Conservation (phyloP, 1,140 invertebrate species). For the Pseudomyrmex sp. region DNA sequence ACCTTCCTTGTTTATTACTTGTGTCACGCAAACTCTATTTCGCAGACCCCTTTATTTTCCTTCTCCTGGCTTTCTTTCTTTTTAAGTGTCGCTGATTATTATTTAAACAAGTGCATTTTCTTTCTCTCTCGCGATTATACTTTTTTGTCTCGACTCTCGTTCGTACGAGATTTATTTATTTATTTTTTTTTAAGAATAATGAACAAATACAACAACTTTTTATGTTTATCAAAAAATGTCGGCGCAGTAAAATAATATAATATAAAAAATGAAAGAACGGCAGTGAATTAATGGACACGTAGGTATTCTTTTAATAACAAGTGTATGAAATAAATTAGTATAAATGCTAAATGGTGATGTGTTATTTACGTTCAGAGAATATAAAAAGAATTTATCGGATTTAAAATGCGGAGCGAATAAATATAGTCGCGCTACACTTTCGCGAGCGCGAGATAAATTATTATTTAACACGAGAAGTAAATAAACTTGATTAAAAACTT, state of each 20-base stretch:
- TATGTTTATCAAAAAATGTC: neutral
- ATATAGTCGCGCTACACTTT: neutral
- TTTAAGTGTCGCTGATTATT: too few species aligned
- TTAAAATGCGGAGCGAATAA: slow-evolving; percentile 15
- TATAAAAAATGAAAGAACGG: neutral
- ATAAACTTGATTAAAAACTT: neutral
- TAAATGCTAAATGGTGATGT: neutral
- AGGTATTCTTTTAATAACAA: neutral
- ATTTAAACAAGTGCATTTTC: too few species aligned
- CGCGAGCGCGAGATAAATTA: neutral
- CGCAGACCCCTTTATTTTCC: neutral
- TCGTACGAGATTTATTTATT: too few species aligned
- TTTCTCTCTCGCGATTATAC: too few species aligned
- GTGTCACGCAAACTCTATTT: neutral
- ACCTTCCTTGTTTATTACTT: slow-evolving; percentile 20
- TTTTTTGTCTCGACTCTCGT: too few species aligned
- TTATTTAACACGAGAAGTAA: slow-evolving; percentile 14
- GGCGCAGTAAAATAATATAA: neutral
- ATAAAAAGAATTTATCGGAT: slow-evolving; percentile 11
- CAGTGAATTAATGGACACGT: neutral
- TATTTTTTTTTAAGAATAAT: too few species aligned
- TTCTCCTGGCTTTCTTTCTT: neutral
- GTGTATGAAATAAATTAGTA: neutral
- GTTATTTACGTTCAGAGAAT: slow-evolving; percentile 3
- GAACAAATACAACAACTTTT: neutral